Evolutionary conservation across 2,797 vertebrate species (phyloP), one percentile per base, ranked within the genome.

Genomic region (Heteromormyrus szaboi): DNA sequence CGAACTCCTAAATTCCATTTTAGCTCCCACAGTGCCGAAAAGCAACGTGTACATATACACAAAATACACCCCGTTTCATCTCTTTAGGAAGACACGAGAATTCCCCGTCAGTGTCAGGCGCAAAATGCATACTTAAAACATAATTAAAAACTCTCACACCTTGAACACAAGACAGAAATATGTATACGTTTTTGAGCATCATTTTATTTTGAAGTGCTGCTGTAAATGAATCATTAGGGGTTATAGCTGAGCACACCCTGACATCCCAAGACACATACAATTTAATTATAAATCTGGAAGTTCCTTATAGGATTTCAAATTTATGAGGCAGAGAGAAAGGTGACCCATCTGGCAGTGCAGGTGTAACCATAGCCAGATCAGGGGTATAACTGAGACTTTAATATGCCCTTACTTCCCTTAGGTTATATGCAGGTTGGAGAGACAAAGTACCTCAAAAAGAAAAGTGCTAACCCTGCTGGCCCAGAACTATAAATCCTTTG

Each of bases 1-100:
- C 89, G 87, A 79, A 86, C 88, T 65, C 65, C 46, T 87, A 56
- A 91, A 93, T 89, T 91, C 68, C 89, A 62, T 76, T 56, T 44
- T 83, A 54, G 89, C 87, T 68, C 29, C n/a, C 44, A 41, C 53
- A 37, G 14, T 51, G 81, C 29, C 4, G 48, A 65, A 11, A 88
- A 14, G 53, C 56, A 41, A 62, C 22, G 25, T 6, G 29, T 41
- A 29, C 2, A 79, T 9, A 79, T 41, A 79, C 19, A 9, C 17
- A 79, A 41, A 41, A 79, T 2, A 79, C 17, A 9, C 37, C 0
- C 6, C 37, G 12, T 19, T 76, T 76, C 0, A 37, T 7, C 72
- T 3, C 37, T 44, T 44, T 44, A 76, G 33, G 17, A 79, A 44
- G 14, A 44, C 17, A 19, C 33, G 7, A 46, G 33, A 79, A n/a